Evolutionary conservation across 2,888 invertebrate species (phyloP), one percentile per base, ranked within the genome.

Genomic region (Zootermopsis nevadensis): DNA sequence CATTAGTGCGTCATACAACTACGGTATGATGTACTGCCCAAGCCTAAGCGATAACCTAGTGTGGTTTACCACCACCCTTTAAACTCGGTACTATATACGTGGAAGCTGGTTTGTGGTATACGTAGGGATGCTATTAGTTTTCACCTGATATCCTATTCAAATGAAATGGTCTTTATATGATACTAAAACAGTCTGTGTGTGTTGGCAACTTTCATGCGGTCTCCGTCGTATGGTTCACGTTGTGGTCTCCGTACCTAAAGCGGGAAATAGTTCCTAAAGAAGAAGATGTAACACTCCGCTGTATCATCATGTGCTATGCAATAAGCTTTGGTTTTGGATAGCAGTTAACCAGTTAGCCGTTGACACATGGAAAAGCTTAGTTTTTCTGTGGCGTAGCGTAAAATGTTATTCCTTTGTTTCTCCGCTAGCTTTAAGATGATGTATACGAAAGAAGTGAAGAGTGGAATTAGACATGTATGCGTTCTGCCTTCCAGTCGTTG

Each of bases 141-240:
- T 79, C 79, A 22, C 79, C 76, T 82, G 55, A 82, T 82, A 82
- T 74, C 35, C 82, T 76, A 82, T 82, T 82, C 74, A 82, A 74
- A 82, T 82, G 74, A 82, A 82, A 74, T 53, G 82, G 53, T 82
- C 76, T 82, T 82, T 82, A 82, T 74, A 35, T 53, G 74, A 55
- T 48, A 60, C 33, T 55, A 72, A 72, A 74, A 53, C 66, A 66
- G 55, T 8, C 67, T 38, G 53, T 27, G 48, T 48, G n/a, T 7
- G 60, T 60, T 60, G 60, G 60, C n/a, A 27, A 8, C 60, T 60
- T 1, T n/a, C 60, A 6, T 60, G 60, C n/a, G 60, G 60, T n/a
- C 27, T 10, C 53, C 7, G 3, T 60, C 60, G 38, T 42, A n/a
- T 38, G 74, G 12, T n/a, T 30, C 69, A 31, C 33, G 19, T 33